Evolutionary conservation across 1,140 invertebrate genomes (phyloP).

Genomic region (Leptinotarsa lineolata): DNA sequence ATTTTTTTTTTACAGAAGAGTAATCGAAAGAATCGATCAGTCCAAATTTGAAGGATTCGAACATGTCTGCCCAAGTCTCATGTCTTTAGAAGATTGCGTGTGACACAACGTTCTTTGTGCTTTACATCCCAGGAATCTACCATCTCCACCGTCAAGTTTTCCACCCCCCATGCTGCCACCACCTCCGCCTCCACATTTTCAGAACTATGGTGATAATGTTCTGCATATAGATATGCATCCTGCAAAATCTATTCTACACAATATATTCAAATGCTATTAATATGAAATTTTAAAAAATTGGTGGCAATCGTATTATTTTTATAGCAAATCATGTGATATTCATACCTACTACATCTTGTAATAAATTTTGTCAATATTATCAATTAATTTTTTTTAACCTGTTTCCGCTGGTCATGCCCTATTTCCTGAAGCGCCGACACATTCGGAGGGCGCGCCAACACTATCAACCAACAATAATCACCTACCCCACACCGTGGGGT

Average conservation of each 20-base stretch:
- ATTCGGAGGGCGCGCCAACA: too few species aligned
- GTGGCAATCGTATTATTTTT: too few species aligned
- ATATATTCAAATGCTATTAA: conserved; percentile 59
- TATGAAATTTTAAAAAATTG: too few species aligned
- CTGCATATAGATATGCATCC: conserved; percentile 49
- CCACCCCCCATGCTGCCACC: conserved; percentile 46
- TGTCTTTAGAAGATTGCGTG: conserved; percentile 96
- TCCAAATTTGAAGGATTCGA: conserved; percentile 99
- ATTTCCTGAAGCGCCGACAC: too few species aligned
- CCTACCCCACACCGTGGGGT: too few species aligned
- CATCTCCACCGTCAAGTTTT: conserved; percentile 38
- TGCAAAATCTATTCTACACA: conserved; percentile 63
- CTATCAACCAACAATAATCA: too few species aligned
- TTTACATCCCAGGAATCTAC: conserved; percentile 63
- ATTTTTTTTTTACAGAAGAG: conserved; percentile 69
- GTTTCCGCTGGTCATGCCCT: too few species aligned
- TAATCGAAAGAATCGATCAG: conserved; percentile 98
- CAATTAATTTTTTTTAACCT: too few species aligned
- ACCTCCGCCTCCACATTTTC: conserved; percentile 51
- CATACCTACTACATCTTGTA: too few species aligned
- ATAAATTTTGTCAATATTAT: too few species aligned
- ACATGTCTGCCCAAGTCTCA: conserved; percentile 93
- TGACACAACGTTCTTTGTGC: conserved; percentile 73
- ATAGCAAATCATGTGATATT: too few species aligned
- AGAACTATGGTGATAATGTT: conserved; percentile 20